Evolutionary conservation across 2,888 invertebrate genomes (phyloP).

Genomic region (Epinotia demarniana): DNA sequence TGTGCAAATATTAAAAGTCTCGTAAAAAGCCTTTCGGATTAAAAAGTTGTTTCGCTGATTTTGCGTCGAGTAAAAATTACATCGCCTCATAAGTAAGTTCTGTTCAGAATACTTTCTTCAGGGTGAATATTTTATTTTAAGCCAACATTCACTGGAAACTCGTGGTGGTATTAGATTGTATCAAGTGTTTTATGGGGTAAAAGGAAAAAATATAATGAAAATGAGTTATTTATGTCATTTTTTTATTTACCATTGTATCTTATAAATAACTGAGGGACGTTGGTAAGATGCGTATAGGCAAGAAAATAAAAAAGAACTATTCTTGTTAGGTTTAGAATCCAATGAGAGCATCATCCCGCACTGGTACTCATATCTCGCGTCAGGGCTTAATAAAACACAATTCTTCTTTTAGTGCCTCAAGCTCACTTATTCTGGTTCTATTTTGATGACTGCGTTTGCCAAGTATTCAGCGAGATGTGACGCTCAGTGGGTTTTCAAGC

Average conservation of each 20-base stretch:
- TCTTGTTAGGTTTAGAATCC: background rate
- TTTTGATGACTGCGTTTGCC: conserved; percentile 4
- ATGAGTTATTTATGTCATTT: no score
- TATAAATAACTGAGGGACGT: no score
- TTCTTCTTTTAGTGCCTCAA: background rate
- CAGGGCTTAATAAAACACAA: background rate
- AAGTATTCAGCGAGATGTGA: background rate
- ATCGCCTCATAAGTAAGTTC: conserved; percentile 41
- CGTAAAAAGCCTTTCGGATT: conserved; percentile 39
- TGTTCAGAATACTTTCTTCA: conserved; percentile 30
- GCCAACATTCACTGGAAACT: conserved; percentile 32
- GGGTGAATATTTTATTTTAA: conserved; percentile 43
- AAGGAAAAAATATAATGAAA: no score
- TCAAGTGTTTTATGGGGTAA: conserved; percentile 33
- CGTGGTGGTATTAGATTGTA: conserved; percentile 26
- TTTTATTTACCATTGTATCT: no score
- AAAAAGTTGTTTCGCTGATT: conserved; percentile 41
- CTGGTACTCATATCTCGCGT: background rate
- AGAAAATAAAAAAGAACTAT: no score
- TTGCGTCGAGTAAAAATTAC: conserved; percentile 39
- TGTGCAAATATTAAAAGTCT: conserved; percentile 42
- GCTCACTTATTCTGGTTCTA: background rate
- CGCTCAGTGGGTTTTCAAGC: conserved; percentile 24
- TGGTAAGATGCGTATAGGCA: no score
- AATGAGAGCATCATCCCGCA: background rate